A percentile compares a stretch with the other conserved stretches of the same genome.
phyloP scores from a whole-genome alignment of 2,113 vertebrate species.

The Cebidichthys violaceus region DNA sequence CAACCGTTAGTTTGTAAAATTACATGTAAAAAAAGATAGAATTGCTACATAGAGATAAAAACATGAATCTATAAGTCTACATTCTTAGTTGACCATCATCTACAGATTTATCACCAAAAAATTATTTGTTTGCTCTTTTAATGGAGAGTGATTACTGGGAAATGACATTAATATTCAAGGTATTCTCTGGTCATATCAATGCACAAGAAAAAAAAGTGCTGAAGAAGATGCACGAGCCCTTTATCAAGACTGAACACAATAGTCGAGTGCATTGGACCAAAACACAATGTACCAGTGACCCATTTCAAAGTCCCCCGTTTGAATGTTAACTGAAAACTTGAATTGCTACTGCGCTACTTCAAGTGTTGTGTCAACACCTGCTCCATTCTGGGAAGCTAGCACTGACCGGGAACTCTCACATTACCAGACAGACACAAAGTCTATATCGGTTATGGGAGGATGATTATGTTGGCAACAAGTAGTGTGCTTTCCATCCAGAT shows the following conservation, averaged over 20 bases:
- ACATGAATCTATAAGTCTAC: background rate
- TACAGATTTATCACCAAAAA: background rate
- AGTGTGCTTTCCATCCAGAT: background rate
- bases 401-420: constrained; percentile 12
- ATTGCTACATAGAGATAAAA: background rate
- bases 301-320: background rate
- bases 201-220: background rate
- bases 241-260: background rate
- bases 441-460: background rate
- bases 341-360: constrained; percentile 19
- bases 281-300: background rate
- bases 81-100: background rate
- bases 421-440: constrained; percentile 21
- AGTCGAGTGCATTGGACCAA: background rate
- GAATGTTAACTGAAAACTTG: constrained; percentile 21
- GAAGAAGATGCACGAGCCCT: background rate
- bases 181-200: background rate
- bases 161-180: background rate
- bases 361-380: constrained; percentile 44
- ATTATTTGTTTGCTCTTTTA: background rate
- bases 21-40: too few species aligned
- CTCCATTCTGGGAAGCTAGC: constrained; percentile 31
- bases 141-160: background rate
- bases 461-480: constrained; percentile 15
- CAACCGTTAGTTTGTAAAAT: too few species aligned